These are phyloP conservation scores for Euura saliciscinereae DNA, from an alignment of 1,140 invertebrate species.

Conservation along the genomic window DNA sequence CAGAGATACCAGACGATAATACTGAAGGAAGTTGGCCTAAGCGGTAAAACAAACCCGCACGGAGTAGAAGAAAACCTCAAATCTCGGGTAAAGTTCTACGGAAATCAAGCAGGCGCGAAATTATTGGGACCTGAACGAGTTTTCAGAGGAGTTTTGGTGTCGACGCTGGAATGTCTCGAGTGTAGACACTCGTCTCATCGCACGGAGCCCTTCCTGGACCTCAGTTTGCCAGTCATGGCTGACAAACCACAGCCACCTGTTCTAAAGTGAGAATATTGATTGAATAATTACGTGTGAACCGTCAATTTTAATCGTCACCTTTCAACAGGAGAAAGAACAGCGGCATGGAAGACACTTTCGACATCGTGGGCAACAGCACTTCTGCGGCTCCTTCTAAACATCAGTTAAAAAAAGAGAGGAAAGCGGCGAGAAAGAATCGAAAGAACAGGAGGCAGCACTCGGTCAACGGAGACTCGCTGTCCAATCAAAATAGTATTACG, in stretches of 20 bases:
- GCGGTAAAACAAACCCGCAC: constrained; percentile 69
- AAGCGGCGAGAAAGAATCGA: constrained; percentile 64
- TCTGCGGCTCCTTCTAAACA: constrained; percentile 63
- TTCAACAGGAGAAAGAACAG: constrained; percentile 40
- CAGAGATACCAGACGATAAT: constrained; percentile 81
- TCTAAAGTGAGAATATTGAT: constrained; percentile 39
- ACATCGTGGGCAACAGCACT: constrained; percentile 33
- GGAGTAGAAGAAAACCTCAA: constrained; percentile 76
- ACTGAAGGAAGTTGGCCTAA: constrained; percentile 71
- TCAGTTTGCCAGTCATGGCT: constrained; percentile 86
- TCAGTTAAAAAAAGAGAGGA: constrained; percentile 72
- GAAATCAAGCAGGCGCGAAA: constrained; percentile 79
- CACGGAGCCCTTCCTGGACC: constrained; percentile 92
- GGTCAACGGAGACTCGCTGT: constrained; percentile 24
- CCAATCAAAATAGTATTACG: constrained; percentile 34
- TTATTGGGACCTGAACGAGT: constrained; percentile 78
- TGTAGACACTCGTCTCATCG: constrained; percentile 85
- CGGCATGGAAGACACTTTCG: constrained; percentile 37
- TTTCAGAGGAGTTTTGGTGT: constrained; percentile 90
- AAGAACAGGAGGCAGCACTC: constrained; percentile 46
- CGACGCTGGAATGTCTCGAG: constrained; percentile 87
- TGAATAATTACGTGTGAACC: background rate
- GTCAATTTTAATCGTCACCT: background rate
- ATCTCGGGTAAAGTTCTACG: constrained; percentile 81
- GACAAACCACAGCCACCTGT: constrained; percentile 71